phyloP scores from a whole-genome alignment of 2,888 invertebrate species.

The Zhuqinia jingwanae region DNA sequence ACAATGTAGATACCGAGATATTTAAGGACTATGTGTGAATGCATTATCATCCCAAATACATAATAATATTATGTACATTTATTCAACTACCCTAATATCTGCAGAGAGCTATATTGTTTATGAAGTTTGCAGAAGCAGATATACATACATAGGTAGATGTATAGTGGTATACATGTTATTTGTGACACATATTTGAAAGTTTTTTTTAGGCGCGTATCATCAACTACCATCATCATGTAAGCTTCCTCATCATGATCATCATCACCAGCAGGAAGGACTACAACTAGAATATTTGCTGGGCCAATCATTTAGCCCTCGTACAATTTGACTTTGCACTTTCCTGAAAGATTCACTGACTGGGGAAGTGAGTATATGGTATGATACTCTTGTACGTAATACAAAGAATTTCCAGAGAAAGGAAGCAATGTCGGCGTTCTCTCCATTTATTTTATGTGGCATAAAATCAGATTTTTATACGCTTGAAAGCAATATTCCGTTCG shows the following conservation, averaged over 20 bases:
- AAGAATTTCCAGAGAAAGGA: conserved; percentile 15
- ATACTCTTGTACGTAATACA: not conserved
- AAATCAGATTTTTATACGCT: conserved; percentile 73
- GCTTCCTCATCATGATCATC: conserved; percentile 49
- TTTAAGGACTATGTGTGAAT: conserved; percentile 50
- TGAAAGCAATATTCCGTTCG: conserved; percentile 44
- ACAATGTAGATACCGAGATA: conserved; percentile 37
- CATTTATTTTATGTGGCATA: conserved; percentile 73
- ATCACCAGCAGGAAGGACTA: conserved; percentile 21
- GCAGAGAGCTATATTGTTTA: conserved; percentile 32
- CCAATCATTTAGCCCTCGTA: conserved; percentile 68
- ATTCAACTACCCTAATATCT: conserved; percentile 41
- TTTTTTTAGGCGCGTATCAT: conserved; percentile 49
- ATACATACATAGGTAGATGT: too few relatives aligned
- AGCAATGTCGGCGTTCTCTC: conserved; percentile 60
- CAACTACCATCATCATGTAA: conserved; percentile 37
- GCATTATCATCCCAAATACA: conserved; percentile 69
- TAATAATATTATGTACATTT: conserved; percentile 21
- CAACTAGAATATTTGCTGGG: conserved; percentile 48
- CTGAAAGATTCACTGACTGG: conserved; percentile 1
- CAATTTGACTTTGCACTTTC: conserved; percentile 70
- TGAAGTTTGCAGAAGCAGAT: not conserved
- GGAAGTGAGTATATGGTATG: conserved; percentile 20
- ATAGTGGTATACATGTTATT: too few relatives aligned
- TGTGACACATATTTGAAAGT: conserved; percentile 38